Evolutionary conservation across 1,140 invertebrate species (phyloP).

Genomic region (Drosophila punjabiensis): DNA sequence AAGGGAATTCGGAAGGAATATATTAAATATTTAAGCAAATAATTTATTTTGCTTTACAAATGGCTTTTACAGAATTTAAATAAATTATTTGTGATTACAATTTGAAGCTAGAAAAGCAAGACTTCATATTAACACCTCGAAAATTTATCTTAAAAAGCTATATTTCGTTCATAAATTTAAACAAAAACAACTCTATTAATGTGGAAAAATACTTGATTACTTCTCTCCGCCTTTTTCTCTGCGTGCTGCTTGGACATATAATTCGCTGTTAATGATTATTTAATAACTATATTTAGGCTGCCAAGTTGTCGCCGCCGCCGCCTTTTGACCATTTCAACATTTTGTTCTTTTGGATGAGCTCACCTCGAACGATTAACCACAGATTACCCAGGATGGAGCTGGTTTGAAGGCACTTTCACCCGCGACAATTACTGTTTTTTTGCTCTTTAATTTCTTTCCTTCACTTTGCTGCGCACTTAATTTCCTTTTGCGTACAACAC

Average conservation of each 20-base stretch:
- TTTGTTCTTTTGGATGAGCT: constrained; percentile 35
- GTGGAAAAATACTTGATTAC: constrained; percentile 9
- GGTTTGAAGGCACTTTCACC: constrained; percentile 40
- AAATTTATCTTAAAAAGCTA: background rate
- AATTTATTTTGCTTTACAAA: background rate
- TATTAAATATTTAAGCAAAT: background rate
- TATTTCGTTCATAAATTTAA: background rate
- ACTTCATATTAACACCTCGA: background rate
- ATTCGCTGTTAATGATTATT: constrained; percentile 51
- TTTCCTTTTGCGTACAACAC: constrained; percentile 20
- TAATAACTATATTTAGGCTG: constrained; percentile 67
- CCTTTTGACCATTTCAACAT: background rate
- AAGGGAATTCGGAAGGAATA: background rate
- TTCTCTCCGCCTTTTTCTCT: constrained; percentile 10
- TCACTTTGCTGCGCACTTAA: constrained; percentile 22
- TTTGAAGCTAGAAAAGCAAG: background rate
- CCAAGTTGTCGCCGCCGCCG: constrained; percentile 10
- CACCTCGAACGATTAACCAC: constrained; percentile 81
- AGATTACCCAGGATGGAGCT: constrained; percentile 83
- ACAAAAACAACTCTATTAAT: background rate
- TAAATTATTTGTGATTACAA: no score
- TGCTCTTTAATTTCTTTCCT: constrained; percentile 7
- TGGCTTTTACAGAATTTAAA: background rate
- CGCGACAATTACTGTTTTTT: constrained; percentile 26
- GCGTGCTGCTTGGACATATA: constrained; percentile 9